Evolutionary conservation across 2,888 invertebrate genomes (phyloP).

Genomic region (Amiota minor): DNA sequence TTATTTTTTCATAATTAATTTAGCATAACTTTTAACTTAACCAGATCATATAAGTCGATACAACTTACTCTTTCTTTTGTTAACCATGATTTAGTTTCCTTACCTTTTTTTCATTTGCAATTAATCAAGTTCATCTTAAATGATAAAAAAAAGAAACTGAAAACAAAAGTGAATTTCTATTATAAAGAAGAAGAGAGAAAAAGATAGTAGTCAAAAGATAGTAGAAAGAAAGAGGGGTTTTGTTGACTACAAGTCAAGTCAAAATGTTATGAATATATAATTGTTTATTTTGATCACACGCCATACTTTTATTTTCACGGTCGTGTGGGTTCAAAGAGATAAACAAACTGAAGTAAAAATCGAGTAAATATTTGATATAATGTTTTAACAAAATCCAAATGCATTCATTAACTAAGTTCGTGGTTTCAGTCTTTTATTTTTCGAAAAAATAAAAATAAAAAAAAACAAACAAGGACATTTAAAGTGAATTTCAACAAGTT

Average conservation of each 20-base stretch:
- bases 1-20: no score
- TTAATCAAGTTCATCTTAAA: conserved; percentile 8
- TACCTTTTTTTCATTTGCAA: not conserved
- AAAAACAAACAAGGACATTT: conserved; percentile 8
- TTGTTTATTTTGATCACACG: conserved; percentile 64
- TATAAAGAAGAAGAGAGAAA: not conserved
- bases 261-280: conserved; percentile 53
- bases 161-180: not conserved
- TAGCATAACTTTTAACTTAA: no score
- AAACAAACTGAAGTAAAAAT: conserved; percentile 7
- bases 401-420: not conserved
- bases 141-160: not conserved
- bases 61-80: no score
- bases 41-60: no score
- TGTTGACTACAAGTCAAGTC: no score
- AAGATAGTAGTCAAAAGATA: not conserved
- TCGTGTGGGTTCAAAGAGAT: conserved; percentile 52
- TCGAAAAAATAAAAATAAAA: conserved; percentile 1
- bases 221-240: conserved; percentile 19
- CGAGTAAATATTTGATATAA: no score
- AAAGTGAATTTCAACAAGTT: not conserved
- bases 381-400: no score
- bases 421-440: not conserved
- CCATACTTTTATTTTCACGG: conserved; percentile 61
- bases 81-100: no score